Evolutionary conservation across 2,113 vertebrate genomes (phyloP), one percentile per base, ranked within the genome.

Genomic region (Salvelinus alpinus): DNA sequence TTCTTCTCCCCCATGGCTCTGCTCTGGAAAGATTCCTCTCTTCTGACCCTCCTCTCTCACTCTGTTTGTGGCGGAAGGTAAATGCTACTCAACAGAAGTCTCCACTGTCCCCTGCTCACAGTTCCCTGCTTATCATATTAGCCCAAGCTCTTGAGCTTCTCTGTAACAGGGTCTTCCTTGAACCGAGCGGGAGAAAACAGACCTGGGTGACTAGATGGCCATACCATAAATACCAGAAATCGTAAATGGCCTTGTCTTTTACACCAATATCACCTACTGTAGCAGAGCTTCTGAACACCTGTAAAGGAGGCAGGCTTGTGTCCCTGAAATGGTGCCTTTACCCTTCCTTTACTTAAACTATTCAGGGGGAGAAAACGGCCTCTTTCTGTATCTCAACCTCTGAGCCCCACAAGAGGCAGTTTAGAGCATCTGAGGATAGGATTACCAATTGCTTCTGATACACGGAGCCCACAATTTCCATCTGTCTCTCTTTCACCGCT

Each of bases 101-200:
- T 4, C 14, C 14, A 51, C 48, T 54, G 48, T 16, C 12, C 48
- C 12, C 4, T 18, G n/a, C 75, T 66, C 62, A 24, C 14, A n/a
- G 65, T 71, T 85, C 77, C 64, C 73, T 85, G 80, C 87, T 91
- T 88, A 92, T 90, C 82, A 89, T 82, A 90, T 89, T 89, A 92
- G 85, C 79, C 76, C 25, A 24, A 80, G 86, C 86, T 87, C 88
- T 89, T 89, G 87, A 89, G 87, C 78, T 72, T 71, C 6, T 85
- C 31, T 18, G 9, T 16, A 25, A 13, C 29, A 68, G 65, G 25
- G 5, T 34, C 13, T 68, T 68, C 29, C 31, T 88, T 91, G 86
- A 88, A 90, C 86, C 76, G 14, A 77, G 66, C 25, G 16, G 76
- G 71, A 44, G 25, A 76, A 79, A 78, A 83, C 78, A 82, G 76